These are phyloP conservation scores for Pentamera pediparva DNA, from an alignment of 53 echinoderm and acorn worm species.

Conservation along the genomic window DNA sequence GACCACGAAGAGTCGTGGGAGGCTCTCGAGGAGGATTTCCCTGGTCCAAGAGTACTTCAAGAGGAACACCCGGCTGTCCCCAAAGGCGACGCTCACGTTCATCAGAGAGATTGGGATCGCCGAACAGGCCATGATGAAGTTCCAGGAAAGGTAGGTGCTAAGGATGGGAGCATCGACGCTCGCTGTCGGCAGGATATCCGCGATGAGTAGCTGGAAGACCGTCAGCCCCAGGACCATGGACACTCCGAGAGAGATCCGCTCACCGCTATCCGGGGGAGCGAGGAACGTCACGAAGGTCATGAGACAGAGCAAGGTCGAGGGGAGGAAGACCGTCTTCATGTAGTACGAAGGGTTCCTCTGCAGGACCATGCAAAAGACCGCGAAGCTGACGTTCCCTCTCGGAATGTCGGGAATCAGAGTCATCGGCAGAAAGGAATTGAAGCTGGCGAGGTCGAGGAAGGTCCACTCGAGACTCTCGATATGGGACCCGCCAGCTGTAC, in stretches of 20 bases:
- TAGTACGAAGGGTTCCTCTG: not conserved
- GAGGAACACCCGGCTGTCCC: not conserved
- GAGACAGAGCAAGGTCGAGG: conserved; percentile 5
- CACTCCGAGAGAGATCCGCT: conserved; percentile 7
- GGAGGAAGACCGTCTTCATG: not conserved
- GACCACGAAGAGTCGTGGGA: not conserved
- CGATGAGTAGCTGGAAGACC: conserved; percentile 2
- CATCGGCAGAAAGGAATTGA: too few relatives aligned
- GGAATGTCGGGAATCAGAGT: too few relatives aligned
- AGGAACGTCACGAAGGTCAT: not conserved
- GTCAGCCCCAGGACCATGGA: conserved; percentile 24
- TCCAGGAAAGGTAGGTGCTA: not conserved
- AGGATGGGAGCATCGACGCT: not conserved
- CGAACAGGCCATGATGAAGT: not conserved
- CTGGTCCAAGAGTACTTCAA: not conserved
- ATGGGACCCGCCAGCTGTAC: too few relatives aligned
- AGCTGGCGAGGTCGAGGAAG: too few relatives aligned
- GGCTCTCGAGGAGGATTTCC: not conserved
- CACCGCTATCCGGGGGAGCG: conserved; percentile 7
- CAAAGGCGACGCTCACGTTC: conserved; percentile 6
- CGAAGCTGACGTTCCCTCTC: not conserved
- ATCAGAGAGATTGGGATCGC: conserved; percentile 1
- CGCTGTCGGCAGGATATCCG: conserved; percentile 7
- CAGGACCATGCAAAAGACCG: not conserved
- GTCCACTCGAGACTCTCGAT: too few relatives aligned